Percentiles rank a stretch among this genome's conserved stretches.
phyloP scores from a whole-genome alignment of 2,888 invertebrate species.

The Noctua pronuba region DNA sequence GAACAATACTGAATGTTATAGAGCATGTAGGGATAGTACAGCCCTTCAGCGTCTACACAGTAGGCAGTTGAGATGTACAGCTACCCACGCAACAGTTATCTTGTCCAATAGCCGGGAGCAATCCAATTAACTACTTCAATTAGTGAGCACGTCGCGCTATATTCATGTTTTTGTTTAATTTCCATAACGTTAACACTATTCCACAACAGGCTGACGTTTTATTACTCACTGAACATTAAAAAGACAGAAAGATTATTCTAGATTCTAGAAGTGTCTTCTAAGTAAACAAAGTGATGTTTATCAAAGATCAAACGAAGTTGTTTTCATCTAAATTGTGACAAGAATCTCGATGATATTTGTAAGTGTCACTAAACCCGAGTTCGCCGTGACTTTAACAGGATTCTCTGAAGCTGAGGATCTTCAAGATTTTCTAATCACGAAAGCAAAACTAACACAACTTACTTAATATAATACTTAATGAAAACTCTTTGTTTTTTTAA shows the following conservation, averaged over 20 bases:
- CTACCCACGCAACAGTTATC: neutral
- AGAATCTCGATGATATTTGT: constrained; percentile 33
- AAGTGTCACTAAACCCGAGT: constrained; percentile 23
- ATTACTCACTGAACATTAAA: constrained; percentile 2
- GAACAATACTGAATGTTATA: neutral
- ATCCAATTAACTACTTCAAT: constrained; percentile 36
- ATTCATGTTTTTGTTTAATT: constrained; percentile 40
- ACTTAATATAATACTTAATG: constrained; percentile 14
- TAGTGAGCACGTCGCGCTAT: neutral
- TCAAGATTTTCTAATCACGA: constrained; percentile 22
- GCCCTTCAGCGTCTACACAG: neutral
- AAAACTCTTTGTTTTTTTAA: constrained; percentile 32
- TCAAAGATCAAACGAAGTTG: constrained; percentile 8
- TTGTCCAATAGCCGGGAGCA: constrained; percentile 22
- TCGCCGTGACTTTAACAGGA: constrained; percentile 16
- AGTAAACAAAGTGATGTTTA: constrained; percentile 17
- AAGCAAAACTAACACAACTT: constrained; percentile 30
- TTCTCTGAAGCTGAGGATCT: constrained; percentile 12
- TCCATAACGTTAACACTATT: constrained; percentile 1
- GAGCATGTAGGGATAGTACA: neutral
- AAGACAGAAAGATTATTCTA: neutral
- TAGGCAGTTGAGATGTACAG: neutral
- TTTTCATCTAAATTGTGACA: constrained; percentile 22
- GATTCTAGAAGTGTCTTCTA: neutral
- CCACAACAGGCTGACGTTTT: neutral